Evolutionary conservation across 2,113 vertebrate species (phyloP), one percentile per base, ranked within the genome.

Genomic region (Callipepla californica): DNA sequence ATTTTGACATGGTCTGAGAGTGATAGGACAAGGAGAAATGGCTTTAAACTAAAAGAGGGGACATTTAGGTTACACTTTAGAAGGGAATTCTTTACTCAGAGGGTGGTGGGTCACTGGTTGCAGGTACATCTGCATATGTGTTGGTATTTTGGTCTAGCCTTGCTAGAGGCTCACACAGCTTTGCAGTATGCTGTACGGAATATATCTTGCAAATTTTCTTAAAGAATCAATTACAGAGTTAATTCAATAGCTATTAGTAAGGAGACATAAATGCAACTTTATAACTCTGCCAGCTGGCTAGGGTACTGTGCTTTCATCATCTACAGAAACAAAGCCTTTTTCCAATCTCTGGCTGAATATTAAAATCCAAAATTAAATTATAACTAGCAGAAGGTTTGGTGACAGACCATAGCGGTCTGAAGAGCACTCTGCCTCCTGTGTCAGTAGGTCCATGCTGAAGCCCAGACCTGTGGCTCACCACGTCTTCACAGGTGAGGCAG

Each of bases 261-360:
- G 76, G 74, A 96, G 90, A 81, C 67, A 66, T 51, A 93, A 95
- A 94, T 70, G 21, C 66, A 95, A 94, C 87, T 94, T 86, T 36
- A 80, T 62, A 70, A 63, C 89, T 87, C 72, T 91, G 92, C 96
- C 96, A 97, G 95, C 94, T 97, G 96, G 96, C 92, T 93, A 83
- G 84, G 62, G 79, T 77, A 94, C 80, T 9, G 0, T 81, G 47
- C 93, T 93, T 86, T 96, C 87, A 94, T 95, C 92, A 50, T 92
- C 74, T 85, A 61, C 36, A 93, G 81, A 88, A 94, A 86, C 22
- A 91, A 86, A 80, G 48, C 62, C 18, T 94, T 95, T 96, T 93
- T 92, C 75, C 65, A 55, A 92, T 87, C 90, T 94, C 69, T 90
- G 67, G 83, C 91, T 86, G 87, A 95, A 93, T 89, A 92, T 77